Percentiles rank a stretch among this genome's conserved stretches.
Evolutionary conservation across 2,888 invertebrate genomes (phyloP).

Genomic region (Pharmacophagus antenor): DNA sequence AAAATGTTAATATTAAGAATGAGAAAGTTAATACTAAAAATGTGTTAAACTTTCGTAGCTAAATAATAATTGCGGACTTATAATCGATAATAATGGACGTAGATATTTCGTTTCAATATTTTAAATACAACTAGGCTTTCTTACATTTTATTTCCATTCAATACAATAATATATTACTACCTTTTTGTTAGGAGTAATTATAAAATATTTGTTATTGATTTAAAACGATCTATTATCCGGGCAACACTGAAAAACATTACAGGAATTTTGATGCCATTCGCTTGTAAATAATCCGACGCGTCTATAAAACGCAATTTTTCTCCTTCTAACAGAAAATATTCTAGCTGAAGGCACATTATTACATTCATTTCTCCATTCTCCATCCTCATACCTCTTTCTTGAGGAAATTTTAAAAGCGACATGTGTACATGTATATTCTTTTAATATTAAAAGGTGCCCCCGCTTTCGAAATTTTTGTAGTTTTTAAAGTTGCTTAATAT

Average conservation of each 20-base stretch:
- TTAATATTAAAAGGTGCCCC: too few relatives aligned
- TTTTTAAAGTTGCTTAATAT: too few relatives aligned
- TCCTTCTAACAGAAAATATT: conserved; percentile 17
- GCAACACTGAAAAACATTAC: not conserved
- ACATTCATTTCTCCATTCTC: not conserved
- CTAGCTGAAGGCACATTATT: conserved; percentile 12
- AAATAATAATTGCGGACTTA: too few relatives aligned
- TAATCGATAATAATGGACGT: too few relatives aligned
- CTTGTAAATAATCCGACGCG: conserved; percentile 20
- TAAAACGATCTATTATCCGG: not conserved
- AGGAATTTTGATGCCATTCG: not conserved
- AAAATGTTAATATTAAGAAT: too few relatives aligned
- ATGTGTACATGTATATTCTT: too few relatives aligned
- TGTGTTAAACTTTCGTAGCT: too few relatives aligned
- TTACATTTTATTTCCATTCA: too few relatives aligned
- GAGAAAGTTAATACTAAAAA: too few relatives aligned
- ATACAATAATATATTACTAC: not conserved
- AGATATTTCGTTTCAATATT: too few relatives aligned
- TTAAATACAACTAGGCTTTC: too few relatives aligned
- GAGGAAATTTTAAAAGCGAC: not conserved
- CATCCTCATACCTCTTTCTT: not conserved
- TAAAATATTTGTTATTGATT: not conserved
- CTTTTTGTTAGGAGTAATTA: not conserved
- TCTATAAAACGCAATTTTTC: conserved; percentile 13
- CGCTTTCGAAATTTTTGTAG: too few relatives aligned